Evolutionary conservation across 2,113 vertebrate genomes (phyloP).

Genomic region (Pterocles gutturalis): DNA sequence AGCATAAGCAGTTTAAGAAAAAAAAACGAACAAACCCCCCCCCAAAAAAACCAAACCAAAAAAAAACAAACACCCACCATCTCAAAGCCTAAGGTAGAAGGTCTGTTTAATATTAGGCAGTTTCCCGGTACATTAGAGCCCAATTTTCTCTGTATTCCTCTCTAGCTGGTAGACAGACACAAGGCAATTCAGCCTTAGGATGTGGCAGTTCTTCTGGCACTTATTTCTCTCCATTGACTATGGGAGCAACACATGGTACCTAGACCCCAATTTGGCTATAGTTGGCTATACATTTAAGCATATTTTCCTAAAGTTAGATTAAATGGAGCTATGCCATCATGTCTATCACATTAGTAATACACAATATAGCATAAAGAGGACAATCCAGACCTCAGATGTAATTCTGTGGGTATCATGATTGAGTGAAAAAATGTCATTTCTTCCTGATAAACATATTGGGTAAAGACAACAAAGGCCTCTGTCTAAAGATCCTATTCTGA

Average conservation of each 20-base stretch:
- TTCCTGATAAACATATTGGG: not conserved
- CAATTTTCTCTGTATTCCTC: not conserved
- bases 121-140: not conserved
- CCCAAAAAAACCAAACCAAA: no score
- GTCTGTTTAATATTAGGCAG: not conserved
- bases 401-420: fast-evolving
- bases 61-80: not conserved
- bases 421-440: not conserved
- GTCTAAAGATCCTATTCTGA: not conserved
- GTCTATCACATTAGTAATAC: not conserved
- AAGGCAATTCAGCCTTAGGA: not conserved
- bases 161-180: not conserved
- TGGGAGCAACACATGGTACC: fast-evolving
- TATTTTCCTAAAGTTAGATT: not conserved
- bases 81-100: not conserved
- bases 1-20: no score
- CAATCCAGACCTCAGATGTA: not conserved
- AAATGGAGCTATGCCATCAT: not conserved
- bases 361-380: not conserved
- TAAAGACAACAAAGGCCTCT: not conserved
- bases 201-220: not conserved
- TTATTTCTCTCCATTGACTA: not conserved
- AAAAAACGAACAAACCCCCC: not conserved
- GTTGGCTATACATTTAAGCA: not conserved
- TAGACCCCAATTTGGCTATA: not conserved